A percentile compares a stretch with the other conserved stretches of the same genome.
These are phyloP conservation scores for Benitochromis conjunctus DNA, from an alignment of 2,113 vertebrate genomes.

Conservation along the genomic window DNA sequence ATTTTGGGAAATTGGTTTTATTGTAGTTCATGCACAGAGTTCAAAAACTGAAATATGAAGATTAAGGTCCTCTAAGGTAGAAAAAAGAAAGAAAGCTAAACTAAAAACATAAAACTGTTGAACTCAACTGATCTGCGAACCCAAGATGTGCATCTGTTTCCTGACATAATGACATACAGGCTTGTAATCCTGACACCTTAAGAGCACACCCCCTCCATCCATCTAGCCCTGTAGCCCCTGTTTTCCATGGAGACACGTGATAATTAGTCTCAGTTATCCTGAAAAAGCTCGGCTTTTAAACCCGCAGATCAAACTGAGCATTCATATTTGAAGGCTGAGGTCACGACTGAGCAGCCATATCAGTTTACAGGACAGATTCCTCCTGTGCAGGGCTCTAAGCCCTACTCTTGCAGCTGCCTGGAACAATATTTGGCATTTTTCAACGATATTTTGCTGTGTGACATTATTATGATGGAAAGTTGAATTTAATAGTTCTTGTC, in stretches of 20 bases:
- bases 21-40: neutral
- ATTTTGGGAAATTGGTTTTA: neutral
- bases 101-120: neutral
- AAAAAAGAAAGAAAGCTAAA: neutral
- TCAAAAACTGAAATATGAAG: neutral
- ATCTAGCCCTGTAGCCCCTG: neutral
- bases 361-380: constrained; percentile 66
- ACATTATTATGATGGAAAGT: constrained; percentile 19
- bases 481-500: neutral
- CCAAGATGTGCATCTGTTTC: neutral
- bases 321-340: constrained; percentile 71
- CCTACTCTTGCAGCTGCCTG: constrained; percentile 34
- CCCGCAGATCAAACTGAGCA: constrained; percentile 35
- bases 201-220: constrained; percentile 3
- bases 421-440: constrained; percentile 7
- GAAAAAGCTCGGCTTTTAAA: constrained; percentile 57
- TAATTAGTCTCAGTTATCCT: constrained; percentile 58
- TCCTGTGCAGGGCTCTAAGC: constrained; percentile 41
- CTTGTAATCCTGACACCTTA: neutral
- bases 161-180: neutral
- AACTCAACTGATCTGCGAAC: neutral
- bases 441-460: constrained; percentile 9
- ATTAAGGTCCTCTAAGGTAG: neutral
- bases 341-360: constrained; percentile 68
- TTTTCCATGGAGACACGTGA: constrained; percentile 35